phyloP scores from a whole-genome alignment of 2,797 vertebrate genomes.

The Karalla daura region DNA sequence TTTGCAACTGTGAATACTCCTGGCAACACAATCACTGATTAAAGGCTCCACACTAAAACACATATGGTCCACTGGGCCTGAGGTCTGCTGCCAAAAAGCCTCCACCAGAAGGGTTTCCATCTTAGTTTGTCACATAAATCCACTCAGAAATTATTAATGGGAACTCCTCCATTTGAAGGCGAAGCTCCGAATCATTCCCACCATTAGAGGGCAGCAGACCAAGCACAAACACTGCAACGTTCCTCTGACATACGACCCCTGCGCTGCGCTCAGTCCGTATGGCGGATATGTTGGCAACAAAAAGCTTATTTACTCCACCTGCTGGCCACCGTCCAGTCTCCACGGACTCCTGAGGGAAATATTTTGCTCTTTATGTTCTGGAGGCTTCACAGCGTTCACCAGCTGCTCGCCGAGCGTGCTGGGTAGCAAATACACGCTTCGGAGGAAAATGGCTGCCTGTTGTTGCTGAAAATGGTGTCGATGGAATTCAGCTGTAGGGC shows the following conservation, averaged over 20 bases:
- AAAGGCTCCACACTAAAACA: conserved; percentile 18
- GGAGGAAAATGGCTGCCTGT: neutral
- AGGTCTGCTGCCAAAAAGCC: conserved; percentile 16
- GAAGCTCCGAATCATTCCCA: neutral
- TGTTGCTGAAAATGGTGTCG: neutral
- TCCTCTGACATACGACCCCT: neutral
- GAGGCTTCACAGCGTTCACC: neutral
- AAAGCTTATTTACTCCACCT: neutral
- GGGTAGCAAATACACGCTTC: neutral
- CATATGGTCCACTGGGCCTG: conserved; percentile 2
- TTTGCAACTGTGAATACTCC: conserved; percentile 13
- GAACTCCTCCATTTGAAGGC: neutral
- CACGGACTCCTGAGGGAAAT: neutral
- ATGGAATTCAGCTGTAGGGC: too few species aligned
- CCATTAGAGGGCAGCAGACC: neutral
- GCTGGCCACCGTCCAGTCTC: neutral
- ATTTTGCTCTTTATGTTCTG: too few species aligned
- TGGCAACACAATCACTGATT: conserved; percentile 13
- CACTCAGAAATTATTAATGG: neutral
- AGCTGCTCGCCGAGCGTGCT: neutral
- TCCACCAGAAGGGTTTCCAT: neutral
- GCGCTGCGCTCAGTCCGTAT: neutral
- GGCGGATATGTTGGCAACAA: too few species aligned
- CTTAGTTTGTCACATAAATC: neutral
- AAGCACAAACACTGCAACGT: neutral